Evolutionary conservation across 2,113 vertebrate species (phyloP).

Genomic region (Shinisaurus crocodilurus): DNA sequence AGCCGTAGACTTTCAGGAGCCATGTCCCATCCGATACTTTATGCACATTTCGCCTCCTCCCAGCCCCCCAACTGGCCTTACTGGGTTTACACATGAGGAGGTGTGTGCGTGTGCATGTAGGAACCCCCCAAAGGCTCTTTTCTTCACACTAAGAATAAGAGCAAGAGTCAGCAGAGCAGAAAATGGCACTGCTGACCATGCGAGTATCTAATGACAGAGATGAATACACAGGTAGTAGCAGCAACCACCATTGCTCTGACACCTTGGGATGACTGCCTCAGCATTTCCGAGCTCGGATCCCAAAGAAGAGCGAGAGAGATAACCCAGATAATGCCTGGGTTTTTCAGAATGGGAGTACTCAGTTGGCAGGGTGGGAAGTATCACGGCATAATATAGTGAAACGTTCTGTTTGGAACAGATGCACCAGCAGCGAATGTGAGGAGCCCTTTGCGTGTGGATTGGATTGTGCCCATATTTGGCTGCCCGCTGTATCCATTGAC

Average conservation of each 20-base stretch:
- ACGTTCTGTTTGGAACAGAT: neutral
- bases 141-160: slow-evolving; percentile 34
- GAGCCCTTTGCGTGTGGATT: neutral
- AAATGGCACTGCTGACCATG: neutral
- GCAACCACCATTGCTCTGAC: neutral
- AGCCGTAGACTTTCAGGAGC: too few relatives aligned
- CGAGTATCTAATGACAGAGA: slow-evolving; percentile 11
- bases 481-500: neutral
- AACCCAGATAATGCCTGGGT: neutral
- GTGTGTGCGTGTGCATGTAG: too few relatives aligned
- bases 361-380: neutral
- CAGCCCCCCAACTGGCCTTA: too few relatives aligned
- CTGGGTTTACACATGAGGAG: too few relatives aligned
- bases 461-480: neutral
- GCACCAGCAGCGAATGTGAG: neutral
- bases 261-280: neutral
- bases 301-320: neutral
- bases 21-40: too few relatives aligned
- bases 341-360: neutral
- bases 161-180: slow-evolving; percentile 27
- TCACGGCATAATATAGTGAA: neutral
- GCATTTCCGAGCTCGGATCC: neutral
- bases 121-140: too few relatives aligned
- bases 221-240: neutral
- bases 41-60: too few relatives aligned